Conservation (phyloP, 2,113 vertebrate genomes). For the Heloderma charlesbogerti region DNA sequence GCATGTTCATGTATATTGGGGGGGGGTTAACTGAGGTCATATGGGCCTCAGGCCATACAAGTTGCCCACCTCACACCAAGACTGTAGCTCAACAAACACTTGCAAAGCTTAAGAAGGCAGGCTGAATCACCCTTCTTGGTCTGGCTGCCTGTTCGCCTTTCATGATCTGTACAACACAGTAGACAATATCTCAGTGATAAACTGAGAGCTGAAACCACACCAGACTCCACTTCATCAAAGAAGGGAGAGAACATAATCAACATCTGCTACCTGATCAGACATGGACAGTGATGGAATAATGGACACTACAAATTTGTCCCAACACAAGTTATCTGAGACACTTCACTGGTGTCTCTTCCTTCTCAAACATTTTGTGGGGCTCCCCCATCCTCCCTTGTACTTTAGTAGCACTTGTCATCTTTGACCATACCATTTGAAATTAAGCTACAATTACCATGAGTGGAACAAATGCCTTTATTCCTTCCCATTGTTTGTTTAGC, state of each 20-base stretch:
- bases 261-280: background rate
- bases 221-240: background rate
- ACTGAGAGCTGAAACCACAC: background rate
- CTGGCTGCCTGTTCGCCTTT: background rate
- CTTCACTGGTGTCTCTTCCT: background rate
- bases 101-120: background rate
- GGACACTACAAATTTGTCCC: background rate
- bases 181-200: background rate
- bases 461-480: background rate
- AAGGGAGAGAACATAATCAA: background rate
- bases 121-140: background rate
- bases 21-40: no score
- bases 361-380: background rate
- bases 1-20: no score
- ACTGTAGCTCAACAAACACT: background rate
- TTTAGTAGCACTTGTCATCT: background rate
- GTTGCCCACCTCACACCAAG: background rate
- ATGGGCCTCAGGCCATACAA: background rate
- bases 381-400: background rate
- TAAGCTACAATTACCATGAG: background rate
- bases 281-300: background rate
- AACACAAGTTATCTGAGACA: background rate
- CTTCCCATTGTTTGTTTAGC: background rate
- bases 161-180: background rate
- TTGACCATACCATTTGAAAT: background rate